Evolutionary conservation across 2,113 vertebrate species (phyloP).

Genomic region (Oncorhynchus keta): DNA sequence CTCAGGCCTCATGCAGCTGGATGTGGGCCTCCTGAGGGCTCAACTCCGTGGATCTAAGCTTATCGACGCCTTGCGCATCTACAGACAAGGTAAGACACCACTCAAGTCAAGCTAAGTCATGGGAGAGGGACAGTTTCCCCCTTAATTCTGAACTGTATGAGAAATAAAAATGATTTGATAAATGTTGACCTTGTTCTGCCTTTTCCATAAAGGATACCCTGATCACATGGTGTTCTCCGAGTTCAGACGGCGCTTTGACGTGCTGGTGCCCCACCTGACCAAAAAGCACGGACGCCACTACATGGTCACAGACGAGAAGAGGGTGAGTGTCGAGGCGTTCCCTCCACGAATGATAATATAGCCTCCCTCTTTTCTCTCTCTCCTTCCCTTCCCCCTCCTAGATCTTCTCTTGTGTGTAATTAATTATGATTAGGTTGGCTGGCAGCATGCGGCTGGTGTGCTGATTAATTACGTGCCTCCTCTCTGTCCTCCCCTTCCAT

Average conservation of each 20-base stretch:
- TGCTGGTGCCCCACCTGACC: slow-evolving; percentile 91
- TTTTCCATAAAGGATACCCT: slow-evolving; percentile 81
- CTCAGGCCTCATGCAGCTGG: slow-evolving; percentile 88
- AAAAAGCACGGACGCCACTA: slow-evolving; percentile 94
- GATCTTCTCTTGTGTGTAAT: slow-evolving; percentile 66
- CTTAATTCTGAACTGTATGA: too few relatives aligned
- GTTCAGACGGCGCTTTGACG: slow-evolving; percentile 92
- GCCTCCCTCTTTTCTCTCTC: not conserved
- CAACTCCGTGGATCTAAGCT: slow-evolving; percentile 91
- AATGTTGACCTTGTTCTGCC: not conserved
- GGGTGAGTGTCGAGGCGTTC: slow-evolving; percentile 70
- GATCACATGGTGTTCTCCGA: slow-evolving; percentile 97
- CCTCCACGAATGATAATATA: not conserved
- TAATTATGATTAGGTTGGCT: slow-evolving; percentile 69
- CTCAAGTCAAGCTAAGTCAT: not conserved
- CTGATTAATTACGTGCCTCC: slow-evolving; percentile 63
- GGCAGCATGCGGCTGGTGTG: slow-evolving; percentile 59
- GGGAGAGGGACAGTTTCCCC: not conserved
- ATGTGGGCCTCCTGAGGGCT: slow-evolving; percentile 86
- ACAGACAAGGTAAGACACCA: slow-evolving; percentile 85
- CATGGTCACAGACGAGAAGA: slow-evolving; percentile 90
- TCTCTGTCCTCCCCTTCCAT: not conserved
- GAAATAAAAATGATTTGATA: not conserved
- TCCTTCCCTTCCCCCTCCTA: slow-evolving; percentile 20
- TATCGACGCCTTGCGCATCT: slow-evolving; percentile 91